Percentiles rank a stretch among this genome's conserved stretches.
Conservation (phyloP, 2,113 vertebrate species). For the Candoia aspera region DNA sequence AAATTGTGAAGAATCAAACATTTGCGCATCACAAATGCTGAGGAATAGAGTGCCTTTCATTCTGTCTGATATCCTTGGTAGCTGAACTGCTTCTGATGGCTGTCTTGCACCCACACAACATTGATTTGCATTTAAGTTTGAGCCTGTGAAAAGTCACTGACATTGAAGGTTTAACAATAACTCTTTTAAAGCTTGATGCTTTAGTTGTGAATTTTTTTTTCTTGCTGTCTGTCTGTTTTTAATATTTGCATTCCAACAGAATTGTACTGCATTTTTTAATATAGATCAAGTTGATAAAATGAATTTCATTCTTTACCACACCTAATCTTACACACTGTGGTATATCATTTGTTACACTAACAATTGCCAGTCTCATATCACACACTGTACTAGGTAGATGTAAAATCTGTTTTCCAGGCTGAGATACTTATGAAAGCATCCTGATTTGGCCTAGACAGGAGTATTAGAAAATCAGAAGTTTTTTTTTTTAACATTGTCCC, state of each 20-base stretch:
- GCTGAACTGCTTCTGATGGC: conserved; percentile 23
- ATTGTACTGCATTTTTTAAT: conserved; percentile 10
- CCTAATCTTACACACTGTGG: background rate
- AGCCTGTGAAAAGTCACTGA: background rate
- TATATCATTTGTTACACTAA: conserved; percentile 7
- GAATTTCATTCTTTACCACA: conserved; percentile 25
- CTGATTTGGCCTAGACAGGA: background rate
- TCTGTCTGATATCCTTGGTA: conserved; percentile 22
- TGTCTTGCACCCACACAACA: background rate
- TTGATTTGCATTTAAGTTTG: conserved; percentile 20
- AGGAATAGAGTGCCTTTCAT: conserved; percentile 15
- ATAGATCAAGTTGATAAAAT: conserved; percentile 27
- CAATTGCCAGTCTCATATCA: background rate
- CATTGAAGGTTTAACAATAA: conserved; percentile 24
- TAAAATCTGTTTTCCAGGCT: background rate
- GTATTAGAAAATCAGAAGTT: background rate
- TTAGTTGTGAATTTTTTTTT: background rate
- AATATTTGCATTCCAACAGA: background rate
- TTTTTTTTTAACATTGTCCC: background rate
- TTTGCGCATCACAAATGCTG: background rate
- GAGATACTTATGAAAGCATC: background rate
- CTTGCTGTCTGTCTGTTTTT: conserved; percentile 38
- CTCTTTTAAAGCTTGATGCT: conserved; percentile 18
- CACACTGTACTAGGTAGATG: background rate
- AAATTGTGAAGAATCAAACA: background rate